Evolutionary conservation across 92 coral and sea anemone species (phyloP).

Genomic region (Zoanthus gigantus): DNA sequence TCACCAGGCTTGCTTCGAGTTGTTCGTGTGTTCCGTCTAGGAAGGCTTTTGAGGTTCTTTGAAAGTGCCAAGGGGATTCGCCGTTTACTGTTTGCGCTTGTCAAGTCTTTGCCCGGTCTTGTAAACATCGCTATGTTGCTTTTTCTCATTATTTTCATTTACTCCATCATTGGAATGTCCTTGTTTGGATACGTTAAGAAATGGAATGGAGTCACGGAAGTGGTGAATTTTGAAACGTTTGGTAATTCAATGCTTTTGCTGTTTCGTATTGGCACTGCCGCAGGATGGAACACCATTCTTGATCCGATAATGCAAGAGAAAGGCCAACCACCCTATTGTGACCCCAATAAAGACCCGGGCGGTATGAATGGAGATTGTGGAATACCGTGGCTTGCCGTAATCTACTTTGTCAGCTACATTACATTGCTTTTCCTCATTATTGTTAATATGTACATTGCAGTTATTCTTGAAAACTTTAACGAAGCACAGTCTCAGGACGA

Average conservation of each 20-base stretch:
- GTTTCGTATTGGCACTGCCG: slow-evolving; percentile 98
- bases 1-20: slow-evolving; percentile 99
- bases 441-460: slow-evolving; percentile 99
- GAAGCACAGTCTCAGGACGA: slow-evolving; percentile 98
- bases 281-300: slow-evolving; percentile 98
- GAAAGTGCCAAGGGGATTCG: slow-evolving; percentile 98
- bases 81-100: slow-evolving; percentile 88
- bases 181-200: slow-evolving; percentile 95
- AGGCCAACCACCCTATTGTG: slow-evolving; percentile 76
- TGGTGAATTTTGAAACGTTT: slow-evolving; percentile 95
- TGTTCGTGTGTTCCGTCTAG: slow-evolving; percentile 95
- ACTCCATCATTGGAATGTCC: slow-evolving; percentile 98
- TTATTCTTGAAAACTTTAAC: slow-evolving; percentile 97
- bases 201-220: slow-evolving; percentile 92
- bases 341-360: slow-evolving; percentile 46
- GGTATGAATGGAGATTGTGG: slow-evolving; percentile 88
- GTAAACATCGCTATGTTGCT: slow-evolving; percentile 94
- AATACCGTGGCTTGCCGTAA: slow-evolving; percentile 86
- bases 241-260: slow-evolving; percentile 86
- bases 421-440: slow-evolving; percentile 88
- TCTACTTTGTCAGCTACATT: slow-evolving; percentile 95
- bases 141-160: slow-evolving; percentile 92
- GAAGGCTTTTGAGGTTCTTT: slow-evolving; percentile 92
- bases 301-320: slow-evolving; percentile 90
- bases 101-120: slow-evolving; percentile 95